These are phyloP conservation scores for Phragmatobia fuliginosa DNA, from an alignment of 2,888 invertebrate species.

Conservation along the genomic window DNA sequence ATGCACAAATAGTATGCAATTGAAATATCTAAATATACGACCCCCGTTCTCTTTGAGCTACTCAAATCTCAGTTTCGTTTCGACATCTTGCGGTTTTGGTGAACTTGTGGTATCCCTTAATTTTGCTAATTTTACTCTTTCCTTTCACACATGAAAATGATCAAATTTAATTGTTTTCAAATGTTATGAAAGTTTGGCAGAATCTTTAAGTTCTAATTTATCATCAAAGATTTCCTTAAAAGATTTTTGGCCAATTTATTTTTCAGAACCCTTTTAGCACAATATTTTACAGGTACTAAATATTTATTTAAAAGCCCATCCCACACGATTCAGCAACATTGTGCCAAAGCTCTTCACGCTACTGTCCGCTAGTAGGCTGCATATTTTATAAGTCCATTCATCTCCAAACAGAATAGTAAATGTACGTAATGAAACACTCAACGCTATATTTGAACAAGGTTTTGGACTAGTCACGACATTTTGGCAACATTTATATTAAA, in stretches of 20 bases:
- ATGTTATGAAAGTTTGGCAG: no score
- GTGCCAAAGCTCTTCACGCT: slow-evolving; percentile 11
- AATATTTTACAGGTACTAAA: slow-evolving; percentile 3
- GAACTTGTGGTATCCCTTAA: not conserved
- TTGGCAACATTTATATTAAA: not conserved
- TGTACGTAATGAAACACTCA: slow-evolving; percentile 39
- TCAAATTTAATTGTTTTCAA: no score
- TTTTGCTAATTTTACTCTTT: not conserved
- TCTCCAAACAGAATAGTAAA: slow-evolving; percentile 51
- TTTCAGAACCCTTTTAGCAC: not conserved
- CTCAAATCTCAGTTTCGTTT: not conserved
- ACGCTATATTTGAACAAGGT: slow-evolving; percentile 36
- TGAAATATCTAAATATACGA: not conserved
- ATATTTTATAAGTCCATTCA: slow-evolving; percentile 45
- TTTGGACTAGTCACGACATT: not conserved
- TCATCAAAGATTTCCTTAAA: not conserved
- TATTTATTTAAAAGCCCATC: slow-evolving; percentile 13
- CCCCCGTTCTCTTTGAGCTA: not conserved
- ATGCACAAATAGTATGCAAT: not conserved
- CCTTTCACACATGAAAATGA: not conserved
- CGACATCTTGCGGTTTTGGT: not conserved
- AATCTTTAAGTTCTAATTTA: not conserved
- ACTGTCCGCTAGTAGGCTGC: slow-evolving; percentile 36
- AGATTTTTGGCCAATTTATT: slow-evolving; percentile 5
- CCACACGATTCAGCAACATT: slow-evolving; percentile 4